A percentile compares a stretch with the other conserved stretches of the same genome.
These are phyloP conservation scores for Ennomos fuscantarius DNA, from an alignment of 2,888 invertebrate genomes.

Conservation along the genomic window DNA sequence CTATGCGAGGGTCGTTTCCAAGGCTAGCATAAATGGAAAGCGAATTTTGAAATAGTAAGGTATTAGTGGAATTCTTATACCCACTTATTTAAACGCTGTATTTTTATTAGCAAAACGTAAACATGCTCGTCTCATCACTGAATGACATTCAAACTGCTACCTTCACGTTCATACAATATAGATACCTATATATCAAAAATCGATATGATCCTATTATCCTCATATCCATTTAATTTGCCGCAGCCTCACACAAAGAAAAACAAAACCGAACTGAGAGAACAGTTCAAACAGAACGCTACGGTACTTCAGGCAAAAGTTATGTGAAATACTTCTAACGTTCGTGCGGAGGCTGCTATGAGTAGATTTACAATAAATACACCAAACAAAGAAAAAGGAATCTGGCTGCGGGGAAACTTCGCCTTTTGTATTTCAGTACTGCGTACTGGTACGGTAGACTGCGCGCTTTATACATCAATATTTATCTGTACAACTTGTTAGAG, in stretches of 20 bases:
- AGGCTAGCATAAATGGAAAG: slow-evolving; percentile 24
- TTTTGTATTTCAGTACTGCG: slow-evolving; percentile 68
- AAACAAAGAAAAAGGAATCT: slow-evolving; percentile 85
- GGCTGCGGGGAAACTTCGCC: slow-evolving; percentile 81
- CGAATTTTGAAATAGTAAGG: slow-evolving; percentile 15
- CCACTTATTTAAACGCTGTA: no score
- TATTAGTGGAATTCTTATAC: not conserved
- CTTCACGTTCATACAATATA: not conserved
- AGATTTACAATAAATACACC: slow-evolving; percentile 85
- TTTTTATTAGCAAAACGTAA: no score
- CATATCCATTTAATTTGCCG: slow-evolving; percentile 30
- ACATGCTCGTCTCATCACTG: no score
- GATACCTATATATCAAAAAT: slow-evolving; percentile 24
- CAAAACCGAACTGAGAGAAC: slow-evolving; percentile 34
- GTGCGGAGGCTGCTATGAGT: slow-evolving; percentile 77
- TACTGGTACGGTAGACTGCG: slow-evolving; percentile 37
- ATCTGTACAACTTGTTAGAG: slow-evolving; percentile 38
- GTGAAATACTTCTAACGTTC: slow-evolving; percentile 80
- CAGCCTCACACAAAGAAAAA: slow-evolving; percentile 37
- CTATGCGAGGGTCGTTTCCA: slow-evolving; percentile 27
- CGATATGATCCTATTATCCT: slow-evolving; percentile 24
- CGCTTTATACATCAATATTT: slow-evolving; percentile 55
- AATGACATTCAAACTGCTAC: no score
- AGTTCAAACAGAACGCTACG: slow-evolving; percentile 39
- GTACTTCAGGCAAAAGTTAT: slow-evolving; percentile 74